These are phyloP conservation scores for Prolemur simus DNA, from an alignment of 2,113 vertebrate genomes.

Conservation along the genomic window DNA sequence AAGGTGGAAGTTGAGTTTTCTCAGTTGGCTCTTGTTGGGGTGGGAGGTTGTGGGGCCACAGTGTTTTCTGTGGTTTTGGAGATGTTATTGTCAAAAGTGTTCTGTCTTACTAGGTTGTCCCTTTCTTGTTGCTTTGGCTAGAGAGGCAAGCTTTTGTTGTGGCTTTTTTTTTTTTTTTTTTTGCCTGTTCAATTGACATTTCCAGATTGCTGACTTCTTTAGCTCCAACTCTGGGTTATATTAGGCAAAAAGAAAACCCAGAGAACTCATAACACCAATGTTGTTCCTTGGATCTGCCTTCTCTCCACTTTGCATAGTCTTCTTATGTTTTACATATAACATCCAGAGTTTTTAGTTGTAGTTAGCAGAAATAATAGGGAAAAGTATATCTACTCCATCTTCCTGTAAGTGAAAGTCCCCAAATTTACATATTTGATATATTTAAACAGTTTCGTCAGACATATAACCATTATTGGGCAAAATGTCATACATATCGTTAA, in stretches of 20 bases:
- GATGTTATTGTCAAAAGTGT: not conserved
- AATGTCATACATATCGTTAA: not conserved
- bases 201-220: not conserved
- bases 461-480: not conserved
- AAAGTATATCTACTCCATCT: not conserved
- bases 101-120: not conserved
- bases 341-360: not conserved
- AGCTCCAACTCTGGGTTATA: not conserved
- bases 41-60: not conserved
- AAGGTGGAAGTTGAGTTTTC: not conserved
- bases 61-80: constrained; percentile 11
- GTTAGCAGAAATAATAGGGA: constrained; percentile 28
- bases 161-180: not conserved
- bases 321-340: not conserved
- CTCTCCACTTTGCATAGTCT: not conserved
- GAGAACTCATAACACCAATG: not conserved
- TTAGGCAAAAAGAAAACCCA: not conserved
- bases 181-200: not conserved
- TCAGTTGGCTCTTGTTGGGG: not conserved
- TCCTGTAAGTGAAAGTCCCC: not conserved
- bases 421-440: constrained; percentile 39
- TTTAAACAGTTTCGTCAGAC: constrained; percentile 9
- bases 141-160: not conserved
- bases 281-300: constrained; percentile 4
- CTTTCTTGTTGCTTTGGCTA: constrained; percentile 31